A percentile compares a stretch with the other conserved stretches of the same genome.
phyloP scores from a whole-genome alignment of 2,888 invertebrate species.

The Rotaria magnacalcarata region DNA sequence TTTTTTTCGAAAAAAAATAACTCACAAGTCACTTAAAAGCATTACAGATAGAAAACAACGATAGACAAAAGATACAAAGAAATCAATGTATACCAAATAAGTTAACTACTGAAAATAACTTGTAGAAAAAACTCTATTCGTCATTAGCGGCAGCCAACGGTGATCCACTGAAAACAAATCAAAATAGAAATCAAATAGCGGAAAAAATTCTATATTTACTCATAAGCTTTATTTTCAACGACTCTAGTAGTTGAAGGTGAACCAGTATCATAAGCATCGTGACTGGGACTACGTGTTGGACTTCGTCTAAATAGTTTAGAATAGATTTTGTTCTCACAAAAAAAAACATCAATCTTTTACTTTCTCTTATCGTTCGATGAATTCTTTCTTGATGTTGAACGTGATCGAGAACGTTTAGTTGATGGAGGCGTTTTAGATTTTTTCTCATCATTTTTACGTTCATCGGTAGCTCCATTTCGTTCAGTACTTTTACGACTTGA shows the following conservation, averaged over 20 bases:
- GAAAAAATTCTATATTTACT: not conserved
- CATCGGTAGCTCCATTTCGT: not conserved
- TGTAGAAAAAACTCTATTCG: not conserved
- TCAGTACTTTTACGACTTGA: not conserved
- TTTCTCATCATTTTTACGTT: not conserved
- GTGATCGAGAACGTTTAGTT: not conserved
- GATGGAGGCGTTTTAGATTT: not conserved
- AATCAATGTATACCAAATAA: not conserved
- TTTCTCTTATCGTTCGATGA: not conserved
- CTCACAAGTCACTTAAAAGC: not conserved
- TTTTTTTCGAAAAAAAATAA: not conserved
- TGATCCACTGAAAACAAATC: not conserved
- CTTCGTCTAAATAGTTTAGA: not conserved
- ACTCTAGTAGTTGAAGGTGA: too few relatives aligned
- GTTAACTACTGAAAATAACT: not conserved
- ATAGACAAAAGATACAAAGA: not conserved
- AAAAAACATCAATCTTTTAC: not conserved
- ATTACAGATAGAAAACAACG: not conserved
- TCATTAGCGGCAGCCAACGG: not conserved
- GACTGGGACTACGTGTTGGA: not conserved
- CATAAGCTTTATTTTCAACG: not conserved
- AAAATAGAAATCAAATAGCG: not conserved
- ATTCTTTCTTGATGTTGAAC: not conserved
- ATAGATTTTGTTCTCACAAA: too few relatives aligned
- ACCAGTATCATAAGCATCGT: too few relatives aligned